Conservation (phyloP, 1,140 invertebrate species). For the Thaumetopoea pityocampa region DNA sequence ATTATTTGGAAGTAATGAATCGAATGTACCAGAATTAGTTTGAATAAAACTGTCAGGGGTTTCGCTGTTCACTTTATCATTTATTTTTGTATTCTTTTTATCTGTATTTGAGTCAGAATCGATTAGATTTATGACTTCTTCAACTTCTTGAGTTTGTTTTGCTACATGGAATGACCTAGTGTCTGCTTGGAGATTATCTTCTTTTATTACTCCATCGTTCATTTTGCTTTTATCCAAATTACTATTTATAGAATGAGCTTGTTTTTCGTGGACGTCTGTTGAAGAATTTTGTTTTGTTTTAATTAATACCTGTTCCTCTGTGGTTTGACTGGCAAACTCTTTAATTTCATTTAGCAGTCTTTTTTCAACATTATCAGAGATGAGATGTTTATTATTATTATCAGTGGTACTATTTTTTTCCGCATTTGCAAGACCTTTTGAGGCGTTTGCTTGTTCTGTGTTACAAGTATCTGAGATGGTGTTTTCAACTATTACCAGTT, state of each 20-base stretch:
- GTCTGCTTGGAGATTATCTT: too few species aligned
- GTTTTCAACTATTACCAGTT: slow-evolving; percentile 43
- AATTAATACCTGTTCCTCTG: background rate
- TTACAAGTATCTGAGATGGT: slow-evolving; percentile 8
- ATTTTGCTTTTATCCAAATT: too few species aligned
- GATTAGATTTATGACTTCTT: too few species aligned
- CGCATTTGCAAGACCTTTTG: too few species aligned
- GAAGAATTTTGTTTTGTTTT: too few species aligned
- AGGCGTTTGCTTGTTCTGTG: slow-evolving; percentile 11
- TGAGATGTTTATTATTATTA: slow-evolving; percentile 1
- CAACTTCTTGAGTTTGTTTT: too few species aligned
- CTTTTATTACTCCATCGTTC: too few species aligned
- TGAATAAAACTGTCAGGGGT: slow-evolving; percentile 7
- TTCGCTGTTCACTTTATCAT: background rate
- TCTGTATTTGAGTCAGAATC: too few species aligned
- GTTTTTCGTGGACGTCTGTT: too few species aligned
- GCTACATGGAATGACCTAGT: too few species aligned
- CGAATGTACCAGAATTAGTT: slow-evolving; percentile 28
- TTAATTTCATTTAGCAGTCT: background rate
- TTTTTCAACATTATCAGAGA: slow-evolving; percentile 1
- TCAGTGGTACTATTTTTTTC: too few species aligned
- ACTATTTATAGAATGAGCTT: too few species aligned
- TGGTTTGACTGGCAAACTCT: background rate
- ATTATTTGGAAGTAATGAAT: slow-evolving; percentile 53
- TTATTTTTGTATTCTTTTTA: background rate